Conservation (phyloP, 2,888 invertebrate species). For the Catocala sponsa region DNA sequence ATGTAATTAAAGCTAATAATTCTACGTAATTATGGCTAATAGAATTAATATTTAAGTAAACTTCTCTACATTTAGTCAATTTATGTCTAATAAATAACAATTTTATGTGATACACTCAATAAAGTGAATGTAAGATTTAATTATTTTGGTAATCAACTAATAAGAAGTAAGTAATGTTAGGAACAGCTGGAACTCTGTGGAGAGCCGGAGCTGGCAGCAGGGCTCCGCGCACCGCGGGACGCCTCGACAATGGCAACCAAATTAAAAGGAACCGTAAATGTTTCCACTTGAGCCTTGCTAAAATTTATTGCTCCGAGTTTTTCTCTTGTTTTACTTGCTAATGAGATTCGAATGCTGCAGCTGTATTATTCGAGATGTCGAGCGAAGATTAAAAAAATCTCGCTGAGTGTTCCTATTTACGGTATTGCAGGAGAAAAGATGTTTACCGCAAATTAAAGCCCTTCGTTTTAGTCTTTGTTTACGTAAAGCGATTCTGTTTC, state of each 20-base stretch:
- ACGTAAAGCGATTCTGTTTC: constrained; percentile 61
- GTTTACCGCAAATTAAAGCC: constrained; percentile 63
- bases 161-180: constrained; percentile 82
- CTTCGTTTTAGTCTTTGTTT: constrained; percentile 62
- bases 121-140: constrained; percentile 67
- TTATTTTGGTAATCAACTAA: constrained; percentile 80
- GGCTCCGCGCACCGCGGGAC: constrained; percentile 80
- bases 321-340: constrained; percentile 83
- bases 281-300: constrained; percentile 85
- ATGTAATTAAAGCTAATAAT: constrained; percentile 14
- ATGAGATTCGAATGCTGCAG: constrained; percentile 86
- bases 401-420: constrained; percentile 60
- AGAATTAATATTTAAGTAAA: constrained; percentile 10
- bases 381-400: constrained; percentile 72
- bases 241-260: constrained; percentile 86
- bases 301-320: constrained; percentile 85
- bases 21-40: constrained; percentile 13
- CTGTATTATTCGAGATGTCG: constrained; percentile 76
- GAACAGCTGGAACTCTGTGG: constrained; percentile 84
- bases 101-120: constrained; percentile 18
- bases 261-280: constrained; percentile 87
- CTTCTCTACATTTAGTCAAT: constrained; percentile 16
- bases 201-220: constrained; percentile 33
- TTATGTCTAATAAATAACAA: constrained; percentile 30
- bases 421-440: constrained; percentile 51